Evolutionary conservation across 2,113 vertebrate genomes (phyloP), one percentile per base, ranked within the genome.

Genomic region (Canis aureus): DNA sequence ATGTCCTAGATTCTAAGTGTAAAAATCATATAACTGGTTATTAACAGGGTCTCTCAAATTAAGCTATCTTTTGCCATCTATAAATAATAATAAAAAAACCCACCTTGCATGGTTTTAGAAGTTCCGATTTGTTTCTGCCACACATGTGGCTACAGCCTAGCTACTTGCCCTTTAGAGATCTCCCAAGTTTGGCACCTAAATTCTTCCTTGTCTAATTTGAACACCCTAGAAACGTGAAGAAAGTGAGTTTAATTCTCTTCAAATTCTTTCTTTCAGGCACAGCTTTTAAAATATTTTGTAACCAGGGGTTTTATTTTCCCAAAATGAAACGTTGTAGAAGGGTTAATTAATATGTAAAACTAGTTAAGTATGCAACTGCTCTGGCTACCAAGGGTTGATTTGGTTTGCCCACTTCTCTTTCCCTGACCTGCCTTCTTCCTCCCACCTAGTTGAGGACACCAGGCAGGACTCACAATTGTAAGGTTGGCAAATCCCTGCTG

Each of bases 271-370:
- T 78, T 22, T 29, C 20, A 59, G 64, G 55, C 29, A 80, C 16
- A 92, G 60, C 12, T 57, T 86, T 80, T 59, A n/a, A 84, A 79
- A 32, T 62, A 73, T 19, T 64, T 38, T 73, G 35, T 76, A 69
- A 38, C 71, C 29, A 13, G 38, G 27, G 71, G 51, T 11, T 20
- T 16, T 4, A 20, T 20, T 53, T 19, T 20, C 16, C 43, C 22
- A n/a, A 83, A 57, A 32, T 25, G 27, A 23, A 27, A 64, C 10
- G 17, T 5, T 62, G 0, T 11, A 11, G 19, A 27, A 38, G 35
- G 20, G 29, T 59, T 43, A 43, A 43, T 43, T 43, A 49, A 9
- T 1, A 29, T 5, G 9, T 29, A 43, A 66, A 51, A 9, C 49
- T 17, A 23, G 15, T 4, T 4, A 59, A 38, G 67, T 2, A 49